Evolutionary conservation across 2,797 vertebrate species (phyloP).

Genomic region (Cossypha dichroa): DNA sequence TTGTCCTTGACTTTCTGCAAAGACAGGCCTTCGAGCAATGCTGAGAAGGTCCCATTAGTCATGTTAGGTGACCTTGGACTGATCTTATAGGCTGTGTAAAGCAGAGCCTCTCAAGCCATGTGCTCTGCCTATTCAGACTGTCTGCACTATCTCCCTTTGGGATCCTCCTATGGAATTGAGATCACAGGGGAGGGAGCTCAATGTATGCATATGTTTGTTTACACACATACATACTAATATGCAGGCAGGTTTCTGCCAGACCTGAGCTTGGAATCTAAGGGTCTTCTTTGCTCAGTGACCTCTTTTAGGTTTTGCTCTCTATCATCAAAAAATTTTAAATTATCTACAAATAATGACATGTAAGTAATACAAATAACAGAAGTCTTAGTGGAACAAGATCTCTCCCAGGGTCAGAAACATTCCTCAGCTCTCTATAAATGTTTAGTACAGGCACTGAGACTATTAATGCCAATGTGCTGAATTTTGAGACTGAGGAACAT

Average conservation of each 20-base stretch:
- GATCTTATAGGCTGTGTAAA: neutral
- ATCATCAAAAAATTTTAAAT: neutral
- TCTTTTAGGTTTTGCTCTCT: neutral
- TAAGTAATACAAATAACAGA: neutral
- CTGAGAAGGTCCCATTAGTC: accelerated
- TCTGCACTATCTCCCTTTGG: neutral
- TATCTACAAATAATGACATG: neutral
- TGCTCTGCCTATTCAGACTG: neutral
- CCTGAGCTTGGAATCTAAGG: neutral
- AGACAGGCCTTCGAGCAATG: neutral
- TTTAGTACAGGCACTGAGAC: neutral
- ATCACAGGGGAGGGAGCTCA: neutral
- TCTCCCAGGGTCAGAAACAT: neutral
- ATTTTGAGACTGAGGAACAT: neutral
- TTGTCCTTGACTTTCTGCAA: neutral
- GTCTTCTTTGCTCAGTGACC: neutral
- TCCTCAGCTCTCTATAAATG: neutral
- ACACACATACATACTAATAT: neutral
- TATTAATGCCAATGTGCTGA: neutral
- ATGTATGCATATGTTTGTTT: neutral
- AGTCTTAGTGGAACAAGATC: neutral
- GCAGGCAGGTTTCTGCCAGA: neutral
- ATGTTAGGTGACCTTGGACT: neutral
- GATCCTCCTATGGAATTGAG: neutral
- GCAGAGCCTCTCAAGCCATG: neutral